Evolutionary conservation across 2,888 invertebrate species (phyloP), one percentile per base, ranked within the genome.

Genomic region (Meiosimyza platycephala): DNA sequence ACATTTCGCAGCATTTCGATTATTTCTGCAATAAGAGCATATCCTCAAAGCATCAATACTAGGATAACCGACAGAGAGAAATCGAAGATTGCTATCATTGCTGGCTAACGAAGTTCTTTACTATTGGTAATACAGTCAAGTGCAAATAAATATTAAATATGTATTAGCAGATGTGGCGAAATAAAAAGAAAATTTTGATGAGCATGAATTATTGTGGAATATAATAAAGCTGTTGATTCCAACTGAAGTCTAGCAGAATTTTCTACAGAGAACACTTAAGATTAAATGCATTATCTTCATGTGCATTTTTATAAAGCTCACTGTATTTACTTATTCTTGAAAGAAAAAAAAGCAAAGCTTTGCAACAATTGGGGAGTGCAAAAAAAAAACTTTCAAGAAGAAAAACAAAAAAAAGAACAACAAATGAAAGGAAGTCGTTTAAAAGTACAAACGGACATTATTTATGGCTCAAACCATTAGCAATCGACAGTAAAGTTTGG

Each of bases 401-500:
- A 72, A 74, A n/a, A 71, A 51, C 47, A 51, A 67, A 68, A 74
- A 73, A 54, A 60, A 18, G 63, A 72, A 83, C 80, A 82, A 81
- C 79, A 84, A 84, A 83, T 84, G 82, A 83, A 83, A 85, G 84
- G 85, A 84, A 84, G 84, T 84, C 84, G 83, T 84, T 84, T 84
- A 84, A 84, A 84, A 84, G 84, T 84, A 84, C 84, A 84, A 84
- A 84, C 85, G 84, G 85, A 84, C 84, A 84, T 84, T 84, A 84
- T 84, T 84, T 85, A 83, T 83, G 78, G 81, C 84, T 78, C 84
- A 81, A 82, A 84, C 85, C 84, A 83, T 84, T 83, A 77, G 72
- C 73, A 47, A 73, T 67, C 69, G 71, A 71, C 63, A 72, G 60
- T 40, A 33, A 74, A 51, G 51, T 33, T 54, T 67, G 51, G 33